Evolutionary conservation across 35 echinoderm and acorn worm species (phyloP).

Genomic region (Chiridota heheva): DNA sequence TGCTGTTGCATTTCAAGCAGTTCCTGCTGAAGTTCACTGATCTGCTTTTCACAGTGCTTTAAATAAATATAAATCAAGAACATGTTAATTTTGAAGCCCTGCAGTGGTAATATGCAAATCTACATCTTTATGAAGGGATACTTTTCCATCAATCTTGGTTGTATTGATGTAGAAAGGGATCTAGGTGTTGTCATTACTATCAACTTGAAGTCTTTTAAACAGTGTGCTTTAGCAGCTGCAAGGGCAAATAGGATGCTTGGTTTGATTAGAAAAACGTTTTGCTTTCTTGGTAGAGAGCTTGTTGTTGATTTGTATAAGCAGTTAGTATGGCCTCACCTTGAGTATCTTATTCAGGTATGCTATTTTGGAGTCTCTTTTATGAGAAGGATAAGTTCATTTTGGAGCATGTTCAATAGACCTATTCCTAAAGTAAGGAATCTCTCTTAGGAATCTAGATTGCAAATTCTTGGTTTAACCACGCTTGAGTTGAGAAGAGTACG

Average conservation of each 20-base stretch:
- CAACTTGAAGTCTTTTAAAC: background rate
- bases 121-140: background rate
- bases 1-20: constrained; percentile 74
- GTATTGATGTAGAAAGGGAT: too few species aligned
- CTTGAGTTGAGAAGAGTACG: too few species aligned
- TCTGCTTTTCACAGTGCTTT: constrained; percentile 85
- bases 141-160: background rate
- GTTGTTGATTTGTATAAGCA: too few species aligned
- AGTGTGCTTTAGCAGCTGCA: too few species aligned
- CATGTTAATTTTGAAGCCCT: background rate
- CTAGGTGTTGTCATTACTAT: too few species aligned
- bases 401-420: background rate
- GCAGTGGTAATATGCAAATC: background rate
- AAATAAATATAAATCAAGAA: background rate
- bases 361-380: background rate
- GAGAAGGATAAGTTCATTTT: too few species aligned
- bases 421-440: too few species aligned
- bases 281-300: background rate
- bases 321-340: too few species aligned
- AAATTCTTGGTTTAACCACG: too few species aligned
- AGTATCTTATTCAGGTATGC: background rate
- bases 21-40: constrained; percentile 53
- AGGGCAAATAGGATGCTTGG: too few species aligned
- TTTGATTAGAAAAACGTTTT: too few species aligned
- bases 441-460: background rate